phyloP scores from a whole-genome alignment of 2,888 invertebrate species.

The Heliconius erato region DNA sequence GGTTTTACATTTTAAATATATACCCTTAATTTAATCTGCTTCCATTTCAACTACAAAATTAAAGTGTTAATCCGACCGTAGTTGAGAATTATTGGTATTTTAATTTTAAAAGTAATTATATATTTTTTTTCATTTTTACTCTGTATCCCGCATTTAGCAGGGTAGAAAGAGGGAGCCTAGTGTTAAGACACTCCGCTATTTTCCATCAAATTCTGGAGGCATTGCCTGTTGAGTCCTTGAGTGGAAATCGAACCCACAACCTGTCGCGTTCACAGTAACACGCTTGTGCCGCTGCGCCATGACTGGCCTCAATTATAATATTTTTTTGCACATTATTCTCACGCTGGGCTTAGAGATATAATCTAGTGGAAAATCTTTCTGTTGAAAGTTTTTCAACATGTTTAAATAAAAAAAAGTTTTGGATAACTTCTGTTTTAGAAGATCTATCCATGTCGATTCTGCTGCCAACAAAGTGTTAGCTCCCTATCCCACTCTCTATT shows the following conservation, averaged over 20 bases:
- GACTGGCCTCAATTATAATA: no score
- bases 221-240: no score
- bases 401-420: no score
- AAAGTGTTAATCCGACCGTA: conserved; percentile 30
- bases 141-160: no score
- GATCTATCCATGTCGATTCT: no score
- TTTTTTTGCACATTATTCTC: neutral
- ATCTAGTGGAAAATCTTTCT: neutral
- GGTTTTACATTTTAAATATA: conserved; percentile 41
- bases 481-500: neutral
- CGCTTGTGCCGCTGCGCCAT: no score
- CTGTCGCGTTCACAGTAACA: no score
- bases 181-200: no score
- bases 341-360: neutral
- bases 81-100: neutral
- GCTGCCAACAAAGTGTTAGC: neutral
- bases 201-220: no score
- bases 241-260: no score
- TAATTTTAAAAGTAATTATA: neutral
- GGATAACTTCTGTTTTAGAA: no score
- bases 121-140: neutral
- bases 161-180: no score
- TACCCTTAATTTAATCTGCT: conserved; percentile 39
- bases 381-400: neutral
- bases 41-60: conserved; percentile 37